Conservation (phyloP, 2,888 invertebrate species). For the Cephus pulcher region DNA sequence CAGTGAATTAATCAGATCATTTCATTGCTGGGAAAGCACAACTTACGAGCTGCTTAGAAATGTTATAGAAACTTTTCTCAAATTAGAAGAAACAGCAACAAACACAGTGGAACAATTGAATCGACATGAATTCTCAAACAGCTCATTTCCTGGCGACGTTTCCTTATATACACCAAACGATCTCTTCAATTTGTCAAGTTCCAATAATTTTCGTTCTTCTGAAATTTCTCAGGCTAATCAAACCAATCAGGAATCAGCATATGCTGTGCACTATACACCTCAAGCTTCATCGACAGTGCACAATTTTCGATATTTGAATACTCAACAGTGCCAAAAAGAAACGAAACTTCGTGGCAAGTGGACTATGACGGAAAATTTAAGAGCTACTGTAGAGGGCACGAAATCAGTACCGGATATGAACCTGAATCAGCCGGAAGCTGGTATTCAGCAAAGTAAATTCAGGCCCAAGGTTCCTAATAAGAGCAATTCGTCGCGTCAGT, state of each 20-base stretch:
- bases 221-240: background rate
- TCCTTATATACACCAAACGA: conserved; percentile 51
- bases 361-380: conserved; percentile 54
- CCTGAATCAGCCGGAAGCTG: conserved; percentile 29
- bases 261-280: conserved; percentile 23
- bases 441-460: conserved; percentile 26
- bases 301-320: conserved; percentile 34
- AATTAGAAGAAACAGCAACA: conserved; percentile 36
- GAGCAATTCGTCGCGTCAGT: conserved; percentile 36
- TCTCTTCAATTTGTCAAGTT: conserved; percentile 35
- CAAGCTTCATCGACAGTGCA: conserved; percentile 21
- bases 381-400: conserved; percentile 31
- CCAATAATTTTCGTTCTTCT: background rate
- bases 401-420: conserved; percentile 36
- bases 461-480: conserved; percentile 33
- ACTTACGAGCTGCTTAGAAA: conserved; percentile 50
- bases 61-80: conserved; percentile 47
- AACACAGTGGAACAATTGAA: background rate
- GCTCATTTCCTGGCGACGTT: conserved; percentile 59
- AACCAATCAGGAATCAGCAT: conserved; percentile 23
- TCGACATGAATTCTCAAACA: background rate
- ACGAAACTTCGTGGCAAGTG: conserved; percentile 56
- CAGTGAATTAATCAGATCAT: conserved; percentile 40
- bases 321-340: conserved; percentile 43
- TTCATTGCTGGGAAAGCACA: conserved; percentile 50